Evolutionary conservation across 2,113 vertebrate species (phyloP).

Genomic region (Pseudopodoces humilis): DNA sequence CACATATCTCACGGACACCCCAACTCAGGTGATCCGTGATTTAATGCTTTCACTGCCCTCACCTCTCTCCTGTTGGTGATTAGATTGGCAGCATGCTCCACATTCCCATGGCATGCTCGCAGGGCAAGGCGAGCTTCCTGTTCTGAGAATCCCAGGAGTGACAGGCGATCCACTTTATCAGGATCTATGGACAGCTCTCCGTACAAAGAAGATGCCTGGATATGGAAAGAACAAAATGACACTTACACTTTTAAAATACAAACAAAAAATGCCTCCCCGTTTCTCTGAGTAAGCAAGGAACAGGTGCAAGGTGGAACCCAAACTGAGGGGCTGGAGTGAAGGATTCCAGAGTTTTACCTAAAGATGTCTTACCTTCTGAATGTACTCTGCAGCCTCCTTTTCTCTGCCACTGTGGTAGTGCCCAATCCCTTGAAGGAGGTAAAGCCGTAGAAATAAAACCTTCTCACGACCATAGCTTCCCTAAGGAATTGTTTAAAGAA

Average conservation of each 20-base stretch:
- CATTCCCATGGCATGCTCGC: constrained; percentile 85
- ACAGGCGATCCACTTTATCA: constrained; percentile 81
- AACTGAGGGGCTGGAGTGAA: background rate
- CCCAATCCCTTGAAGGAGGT: constrained; percentile 91
- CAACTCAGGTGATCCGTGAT: background rate
- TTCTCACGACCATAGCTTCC: constrained; percentile 92
- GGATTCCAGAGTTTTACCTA: background rate
- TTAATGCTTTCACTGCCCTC: background rate
- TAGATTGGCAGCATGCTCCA: constrained; percentile 83
- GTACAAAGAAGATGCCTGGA: constrained; percentile 83
- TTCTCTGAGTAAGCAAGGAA: background rate
- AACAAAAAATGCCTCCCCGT: background rate
- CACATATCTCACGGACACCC: background rate
- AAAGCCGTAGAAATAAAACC: constrained; percentile 90
- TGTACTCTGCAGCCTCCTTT: constrained; percentile 76
- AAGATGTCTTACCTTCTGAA: constrained; percentile 77
- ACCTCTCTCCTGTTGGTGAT: constrained; percentile 88
- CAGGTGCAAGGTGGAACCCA: background rate
- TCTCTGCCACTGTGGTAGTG: constrained; percentile 87
- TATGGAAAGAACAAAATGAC: background rate
- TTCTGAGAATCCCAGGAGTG: constrained; percentile 85
- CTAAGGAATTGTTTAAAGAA: constrained; percentile 67
- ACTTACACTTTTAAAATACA: background rate
- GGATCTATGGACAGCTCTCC: constrained; percentile 82
- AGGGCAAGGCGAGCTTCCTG: constrained; percentile 92